Conservation (phyloP, 2,888 invertebrate genomes). For the Hemicrepidius hirtus region DNA sequence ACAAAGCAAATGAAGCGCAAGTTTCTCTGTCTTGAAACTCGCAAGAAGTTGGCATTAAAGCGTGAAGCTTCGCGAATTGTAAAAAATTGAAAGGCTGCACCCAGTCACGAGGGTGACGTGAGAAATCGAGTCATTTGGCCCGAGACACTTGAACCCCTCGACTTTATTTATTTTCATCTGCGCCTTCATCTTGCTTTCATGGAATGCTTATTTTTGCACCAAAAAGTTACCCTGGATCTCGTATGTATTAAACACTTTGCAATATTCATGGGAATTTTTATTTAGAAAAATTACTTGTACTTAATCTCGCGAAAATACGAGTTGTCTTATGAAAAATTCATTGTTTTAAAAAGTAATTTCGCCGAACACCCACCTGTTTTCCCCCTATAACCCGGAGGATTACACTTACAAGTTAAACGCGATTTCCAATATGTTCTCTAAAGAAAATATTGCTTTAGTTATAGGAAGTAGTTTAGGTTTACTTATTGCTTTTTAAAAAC, state of each 20-base stretch:
- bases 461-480: too few species aligned
- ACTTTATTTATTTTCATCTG: conserved; percentile 63
- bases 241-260: conserved; percentile 33
- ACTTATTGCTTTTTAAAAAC: too few species aligned
- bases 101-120: conserved; percentile 61
- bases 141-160: conserved; percentile 62
- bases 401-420: conserved; percentile 23
- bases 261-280: conserved; percentile 36
- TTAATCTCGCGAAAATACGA: conserved; percentile 35
- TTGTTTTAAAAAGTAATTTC: conserved; percentile 44
- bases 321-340: conserved; percentile 40
- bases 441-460: conserved; percentile 10
- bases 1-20: conserved; percentile 51
- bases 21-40: conserved; percentile 50
- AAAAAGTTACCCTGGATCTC: conserved; percentile 32
- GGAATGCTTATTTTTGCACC: conserved; percentile 43
- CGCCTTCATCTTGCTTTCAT: conserved; percentile 48
- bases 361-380: conserved; percentile 41
- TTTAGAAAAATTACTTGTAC: conserved; percentile 36
- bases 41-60: conserved; percentile 51
- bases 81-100: conserved; percentile 58
- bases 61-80: conserved; percentile 55
- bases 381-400: conserved; percentile 18
- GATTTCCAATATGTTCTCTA: conserved; percentile 30
- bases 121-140: conserved; percentile 63